These are phyloP conservation scores for Parapristionchus giblindavisi DNA, from an alignment of 2,888 invertebrate genomes.

Conservation along the genomic window DNA sequence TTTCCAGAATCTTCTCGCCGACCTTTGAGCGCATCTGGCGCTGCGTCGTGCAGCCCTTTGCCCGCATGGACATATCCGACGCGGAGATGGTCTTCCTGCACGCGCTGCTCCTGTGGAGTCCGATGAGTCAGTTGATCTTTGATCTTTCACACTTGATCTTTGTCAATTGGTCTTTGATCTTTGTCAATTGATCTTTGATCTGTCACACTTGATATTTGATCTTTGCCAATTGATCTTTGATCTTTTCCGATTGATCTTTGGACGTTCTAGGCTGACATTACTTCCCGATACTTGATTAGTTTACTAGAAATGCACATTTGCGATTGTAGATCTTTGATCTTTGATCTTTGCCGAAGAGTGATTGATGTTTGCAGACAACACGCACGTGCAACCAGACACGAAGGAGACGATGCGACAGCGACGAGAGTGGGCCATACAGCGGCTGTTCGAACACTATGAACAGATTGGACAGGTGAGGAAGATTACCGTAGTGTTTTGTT, in stretches of 20 bases:
- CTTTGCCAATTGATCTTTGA: neutral
- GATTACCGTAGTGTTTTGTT: neutral
- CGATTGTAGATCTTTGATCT: neutral
- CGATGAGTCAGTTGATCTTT: conserved; percentile 42
- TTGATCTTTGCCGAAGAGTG: neutral
- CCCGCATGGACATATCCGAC: conserved; percentile 58
- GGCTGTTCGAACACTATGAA: conserved; percentile 56
- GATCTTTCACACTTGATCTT: neutral
- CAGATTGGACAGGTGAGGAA: conserved; percentile 36
- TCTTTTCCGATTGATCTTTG: neutral
- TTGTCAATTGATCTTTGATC: neutral
- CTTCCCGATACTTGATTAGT: too few species aligned
- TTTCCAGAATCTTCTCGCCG: conserved; percentile 61
- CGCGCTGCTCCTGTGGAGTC: conserved; percentile 59
- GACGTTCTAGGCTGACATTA: neutral
- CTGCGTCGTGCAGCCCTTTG: conserved; percentile 61
- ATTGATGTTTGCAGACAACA: conserved; percentile 49
- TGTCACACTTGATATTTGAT: neutral
- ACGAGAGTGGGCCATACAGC: conserved; percentile 58
- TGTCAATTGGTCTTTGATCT: neutral
- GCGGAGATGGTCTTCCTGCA: conserved; percentile 66
- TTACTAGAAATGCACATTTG: too few species aligned
- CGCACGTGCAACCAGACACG: conserved; percentile 51
- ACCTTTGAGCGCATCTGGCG: conserved; percentile 62
- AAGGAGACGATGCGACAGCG: conserved; percentile 49